Conservation (phyloP, 2,888 invertebrate genomes). For the Merodon equestris region DNA sequence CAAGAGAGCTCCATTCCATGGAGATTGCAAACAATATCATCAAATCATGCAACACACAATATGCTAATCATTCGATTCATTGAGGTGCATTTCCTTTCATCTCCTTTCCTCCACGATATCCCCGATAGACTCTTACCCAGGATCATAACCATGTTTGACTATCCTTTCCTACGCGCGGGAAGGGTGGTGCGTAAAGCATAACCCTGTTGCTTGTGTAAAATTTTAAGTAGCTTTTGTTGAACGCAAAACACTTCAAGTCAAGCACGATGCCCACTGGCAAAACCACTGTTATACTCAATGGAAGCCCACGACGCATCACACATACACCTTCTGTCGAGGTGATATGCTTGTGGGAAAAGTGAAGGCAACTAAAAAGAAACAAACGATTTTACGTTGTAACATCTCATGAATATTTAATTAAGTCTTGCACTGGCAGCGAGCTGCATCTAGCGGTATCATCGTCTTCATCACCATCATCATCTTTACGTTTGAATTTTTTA, state of each 20-base stretch:
- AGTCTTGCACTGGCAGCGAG: slow-evolving; percentile 41
- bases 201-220: slow-evolving; percentile 66
- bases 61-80: slow-evolving; percentile 57
- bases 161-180: slow-evolving; percentile 37
- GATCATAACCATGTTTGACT: not conserved
- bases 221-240: slow-evolving; percentile 60
- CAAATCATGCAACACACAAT: slow-evolving; percentile 40
- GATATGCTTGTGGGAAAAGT: not conserved
- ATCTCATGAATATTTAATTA: slow-evolving; percentile 68
- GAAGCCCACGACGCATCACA: not conserved
- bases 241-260: slow-evolving; percentile 42
- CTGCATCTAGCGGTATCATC: slow-evolving; percentile 46
- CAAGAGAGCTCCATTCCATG: too few species aligned
- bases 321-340: not conserved
- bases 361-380: slow-evolving; percentile 19
- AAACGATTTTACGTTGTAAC: slow-evolving; percentile 54
- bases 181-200: slow-evolving; percentile 22
- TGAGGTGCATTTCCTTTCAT: slow-evolving; percentile 27
- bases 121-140: not conserved
- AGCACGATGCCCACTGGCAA: not conserved
- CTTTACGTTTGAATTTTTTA: slow-evolving; percentile 60
- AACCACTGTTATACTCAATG: not conserved
- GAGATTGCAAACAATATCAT: slow-evolving; percentile 38
- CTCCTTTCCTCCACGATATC: not conserved
- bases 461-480: slow-evolving; percentile 52